Conservation (phyloP, 1,140 invertebrate species). For the Nephotettix cincticeps region DNA sequence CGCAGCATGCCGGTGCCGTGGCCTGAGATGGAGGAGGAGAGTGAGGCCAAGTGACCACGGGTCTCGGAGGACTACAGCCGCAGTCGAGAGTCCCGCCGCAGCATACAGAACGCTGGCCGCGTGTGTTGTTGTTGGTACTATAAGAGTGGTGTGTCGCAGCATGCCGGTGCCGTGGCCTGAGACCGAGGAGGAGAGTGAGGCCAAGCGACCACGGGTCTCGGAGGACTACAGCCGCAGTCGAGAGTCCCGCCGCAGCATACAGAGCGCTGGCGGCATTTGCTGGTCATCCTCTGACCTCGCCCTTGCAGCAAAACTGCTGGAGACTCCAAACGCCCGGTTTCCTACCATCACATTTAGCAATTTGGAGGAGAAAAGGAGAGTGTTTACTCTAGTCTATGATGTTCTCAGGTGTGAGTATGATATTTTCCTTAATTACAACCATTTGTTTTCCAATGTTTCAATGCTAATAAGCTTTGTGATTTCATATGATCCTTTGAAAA, state of each 20-base stretch:
- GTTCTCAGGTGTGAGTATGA: conserved; percentile 76
- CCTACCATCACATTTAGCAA: conserved; percentile 42
- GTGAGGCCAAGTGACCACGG: conserved; percentile 14
- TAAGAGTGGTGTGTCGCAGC: not conserved
- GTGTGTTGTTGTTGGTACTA: not conserved
- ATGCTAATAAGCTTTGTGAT: too few relatives aligned
- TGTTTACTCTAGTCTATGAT: conserved; percentile 74
- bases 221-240: not conserved
- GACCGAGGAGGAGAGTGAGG: not conserved
- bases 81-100: not conserved
- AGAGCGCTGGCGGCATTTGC: not conserved
- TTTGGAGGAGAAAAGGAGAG: conserved; percentile 74
- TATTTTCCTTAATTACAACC: too few relatives aligned
- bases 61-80: not conserved
- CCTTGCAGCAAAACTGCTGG: conserved; percentile 7
- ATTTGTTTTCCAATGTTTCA: too few relatives aligned
- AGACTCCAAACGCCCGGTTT: not conserved
- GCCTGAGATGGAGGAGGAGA: not conserved
- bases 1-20: not conserved
- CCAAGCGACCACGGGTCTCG: conserved; percentile 14
- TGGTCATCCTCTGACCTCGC: conserved; percentile 21
- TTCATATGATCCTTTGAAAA: too few relatives aligned
- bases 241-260: not conserved
- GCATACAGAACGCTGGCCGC: not conserved
- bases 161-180: not conserved